A percentile compares a stretch with the other conserved stretches of the same genome.
These are phyloP conservation scores for Pollimyrus isidori DNA, from an alignment of 2,113 vertebrate species.

Conservation along the genomic window DNA sequence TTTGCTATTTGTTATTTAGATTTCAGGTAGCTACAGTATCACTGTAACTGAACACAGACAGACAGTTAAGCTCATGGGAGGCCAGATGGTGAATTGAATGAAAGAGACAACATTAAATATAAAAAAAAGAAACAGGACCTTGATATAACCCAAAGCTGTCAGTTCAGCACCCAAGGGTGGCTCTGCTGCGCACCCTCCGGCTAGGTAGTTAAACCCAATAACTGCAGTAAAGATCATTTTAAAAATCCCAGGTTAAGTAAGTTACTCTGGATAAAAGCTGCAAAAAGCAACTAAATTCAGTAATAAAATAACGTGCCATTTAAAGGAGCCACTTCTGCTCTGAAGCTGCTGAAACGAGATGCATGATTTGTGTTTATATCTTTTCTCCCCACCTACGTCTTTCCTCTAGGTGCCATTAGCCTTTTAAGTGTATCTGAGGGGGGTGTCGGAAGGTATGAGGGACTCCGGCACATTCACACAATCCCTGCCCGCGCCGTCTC, in stretches of 20 bases:
- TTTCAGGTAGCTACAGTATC: background rate
- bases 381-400: background rate
- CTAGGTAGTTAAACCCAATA: background rate
- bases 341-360: background rate
- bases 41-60: background rate
- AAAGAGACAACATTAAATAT: background rate
- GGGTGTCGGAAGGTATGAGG: conserved; percentile 6
- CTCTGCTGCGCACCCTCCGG: background rate
- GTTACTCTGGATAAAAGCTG: background rate
- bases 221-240: background rate
- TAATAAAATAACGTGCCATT: background rate
- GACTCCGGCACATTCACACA: background rate
- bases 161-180: background rate
- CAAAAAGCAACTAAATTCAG: background rate
- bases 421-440: conserved; percentile 2
- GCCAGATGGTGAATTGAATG: background rate
- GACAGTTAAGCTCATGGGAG: conserved; percentile 4
- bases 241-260: background rate
- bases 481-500: background rate
- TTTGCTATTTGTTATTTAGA: background rate
- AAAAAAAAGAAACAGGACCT: background rate
- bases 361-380: conserved; percentile 1
- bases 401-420: conserved; percentile 12
- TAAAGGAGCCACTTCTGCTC: background rate
- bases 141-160: background rate